Conservation (phyloP, 2,113 vertebrate genomes). For the Hemichromis elongatus region DNA sequence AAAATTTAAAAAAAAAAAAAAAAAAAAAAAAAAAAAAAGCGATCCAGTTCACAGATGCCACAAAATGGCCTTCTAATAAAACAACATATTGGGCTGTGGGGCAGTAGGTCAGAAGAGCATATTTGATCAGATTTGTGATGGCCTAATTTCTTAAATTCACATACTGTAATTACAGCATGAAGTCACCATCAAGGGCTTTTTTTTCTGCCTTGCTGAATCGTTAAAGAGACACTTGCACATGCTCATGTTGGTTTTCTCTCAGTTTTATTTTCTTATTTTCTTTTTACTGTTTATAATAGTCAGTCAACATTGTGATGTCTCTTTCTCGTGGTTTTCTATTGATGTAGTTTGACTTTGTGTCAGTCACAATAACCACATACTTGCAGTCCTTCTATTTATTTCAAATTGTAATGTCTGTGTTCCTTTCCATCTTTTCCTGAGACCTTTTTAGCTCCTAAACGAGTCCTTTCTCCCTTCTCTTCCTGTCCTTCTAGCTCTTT, state of each 20-base stretch:
- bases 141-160: not conserved
- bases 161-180: not conserved
- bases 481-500: not conserved
- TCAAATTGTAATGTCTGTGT: not conserved
- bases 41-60: not conserved
- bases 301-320: not conserved
- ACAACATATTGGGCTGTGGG: not conserved
- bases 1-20: too few relatives aligned
- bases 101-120: not conserved
- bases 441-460: not conserved
- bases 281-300: not conserved
- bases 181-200: not conserved
- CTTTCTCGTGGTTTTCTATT: not conserved
- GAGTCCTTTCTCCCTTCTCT: not conserved
- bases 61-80: not conserved
- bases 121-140: not conserved
- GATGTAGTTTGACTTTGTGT: not conserved
- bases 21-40: not conserved
- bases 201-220: not conserved
- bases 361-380: not conserved
- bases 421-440: not conserved
- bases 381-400: not conserved
- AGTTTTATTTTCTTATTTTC: not conserved
- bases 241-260: not conserved
- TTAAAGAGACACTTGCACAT: not conserved